These are phyloP conservation scores for Macrobrachium nipponense DNA, from an alignment of 1,140 invertebrate genomes.

Conservation along the genomic window DNA sequence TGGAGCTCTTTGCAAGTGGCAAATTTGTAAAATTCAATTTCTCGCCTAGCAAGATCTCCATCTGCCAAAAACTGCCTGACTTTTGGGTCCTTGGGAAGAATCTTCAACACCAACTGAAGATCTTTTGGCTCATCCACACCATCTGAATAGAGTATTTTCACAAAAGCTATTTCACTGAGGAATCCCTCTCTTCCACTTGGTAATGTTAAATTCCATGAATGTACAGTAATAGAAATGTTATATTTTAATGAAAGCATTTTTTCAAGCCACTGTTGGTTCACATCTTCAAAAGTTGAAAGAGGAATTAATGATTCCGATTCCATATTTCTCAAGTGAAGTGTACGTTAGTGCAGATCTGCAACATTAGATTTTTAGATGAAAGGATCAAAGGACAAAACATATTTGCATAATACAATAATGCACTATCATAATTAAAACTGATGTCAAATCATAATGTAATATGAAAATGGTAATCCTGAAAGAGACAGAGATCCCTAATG, in stretches of 20 bases:
- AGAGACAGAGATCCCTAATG: too few relatives aligned
- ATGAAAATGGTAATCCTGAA: too few relatives aligned
- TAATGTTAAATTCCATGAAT: conserved; percentile 22
- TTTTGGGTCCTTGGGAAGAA: conserved; percentile 28
- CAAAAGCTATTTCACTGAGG: conserved; percentile 46
- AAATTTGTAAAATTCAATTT: conserved; percentile 44
- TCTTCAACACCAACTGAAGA: conserved; percentile 37
- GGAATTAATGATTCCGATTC: too few relatives aligned
- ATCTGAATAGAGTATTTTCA: conserved; percentile 9
- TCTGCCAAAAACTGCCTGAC: conserved; percentile 21
- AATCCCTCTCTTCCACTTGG: conserved; percentile 40
- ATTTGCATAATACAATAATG: too few relatives aligned
- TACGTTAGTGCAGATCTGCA: too few relatives aligned
- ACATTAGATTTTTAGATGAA: too few relatives aligned
- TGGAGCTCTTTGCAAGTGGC: neutral
- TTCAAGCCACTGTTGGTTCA: conserved; percentile 36
- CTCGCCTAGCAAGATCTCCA: conserved; percentile 29
- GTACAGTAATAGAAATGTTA: neutral
- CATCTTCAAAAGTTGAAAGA: neutral
- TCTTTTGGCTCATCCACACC: neutral
- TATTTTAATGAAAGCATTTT: conserved; percentile 24
- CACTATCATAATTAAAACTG: too few relatives aligned
- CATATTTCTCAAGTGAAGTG: too few relatives aligned
- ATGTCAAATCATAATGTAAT: too few relatives aligned
- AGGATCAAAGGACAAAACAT: too few relatives aligned